These are phyloP conservation scores for Periophthalmus modestus DNA, from an alignment of 2,113 vertebrate genomes.

Conservation along the genomic window DNA sequence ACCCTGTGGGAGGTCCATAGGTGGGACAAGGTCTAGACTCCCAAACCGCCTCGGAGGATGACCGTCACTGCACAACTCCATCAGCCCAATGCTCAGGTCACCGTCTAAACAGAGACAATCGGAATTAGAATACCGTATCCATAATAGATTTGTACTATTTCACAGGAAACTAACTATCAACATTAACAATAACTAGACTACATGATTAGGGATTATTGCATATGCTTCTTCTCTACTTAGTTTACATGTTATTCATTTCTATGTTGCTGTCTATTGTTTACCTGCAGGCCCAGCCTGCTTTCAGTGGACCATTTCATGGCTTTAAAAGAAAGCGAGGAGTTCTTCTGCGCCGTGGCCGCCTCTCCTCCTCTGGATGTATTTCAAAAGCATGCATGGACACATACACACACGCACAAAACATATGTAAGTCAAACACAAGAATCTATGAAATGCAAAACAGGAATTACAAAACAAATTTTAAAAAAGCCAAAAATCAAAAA, in stretches of 20 bases:
- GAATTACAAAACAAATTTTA: conserved; percentile 36
- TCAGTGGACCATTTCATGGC: conserved; percentile 74
- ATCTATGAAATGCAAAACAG: conserved; percentile 39
- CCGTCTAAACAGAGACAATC: conserved; percentile 47
- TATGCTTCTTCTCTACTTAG: background rate
- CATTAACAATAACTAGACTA: background rate
- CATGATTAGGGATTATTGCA: background rate
- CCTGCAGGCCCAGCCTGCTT: conserved; percentile 74
- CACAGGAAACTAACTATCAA: background rate
- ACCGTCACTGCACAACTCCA: conserved; percentile 43
- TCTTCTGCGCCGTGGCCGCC: conserved; percentile 77
- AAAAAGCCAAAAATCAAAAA: conserved; percentile 48
- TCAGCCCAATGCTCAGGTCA: conserved; percentile 59
- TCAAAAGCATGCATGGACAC: conserved; percentile 47
- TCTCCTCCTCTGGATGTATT: conserved; percentile 70
- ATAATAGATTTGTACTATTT: background rate
- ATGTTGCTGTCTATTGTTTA: conserved; percentile 40
- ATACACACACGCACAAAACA: conserved; percentile 35
- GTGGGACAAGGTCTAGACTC: conserved; percentile 48
- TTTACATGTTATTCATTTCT: background rate
- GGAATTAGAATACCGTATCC: background rate
- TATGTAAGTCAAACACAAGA: conserved; percentile 9
- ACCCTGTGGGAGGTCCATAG: conserved; percentile 42
- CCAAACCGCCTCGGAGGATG: conserved; percentile 60
- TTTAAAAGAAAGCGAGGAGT: conserved; percentile 80